Conservation (phyloP, 2,888 invertebrate genomes). For the Lasioglossum villosulum region DNA sequence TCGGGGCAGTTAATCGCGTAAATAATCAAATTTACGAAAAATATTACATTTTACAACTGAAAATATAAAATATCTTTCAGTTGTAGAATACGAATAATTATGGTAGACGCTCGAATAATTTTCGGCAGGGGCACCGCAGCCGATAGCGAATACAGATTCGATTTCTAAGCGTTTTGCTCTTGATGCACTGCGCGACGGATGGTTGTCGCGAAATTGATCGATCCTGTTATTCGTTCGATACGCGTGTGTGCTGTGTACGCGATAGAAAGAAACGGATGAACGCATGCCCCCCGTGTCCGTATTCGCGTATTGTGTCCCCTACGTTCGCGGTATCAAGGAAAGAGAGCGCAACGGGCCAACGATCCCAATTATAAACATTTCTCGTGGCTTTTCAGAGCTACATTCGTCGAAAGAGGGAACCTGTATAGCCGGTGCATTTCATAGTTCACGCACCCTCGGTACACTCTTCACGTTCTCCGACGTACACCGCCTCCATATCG, state of each 20-base stretch:
- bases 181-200: neutral
- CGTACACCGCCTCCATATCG: constrained; percentile 62
- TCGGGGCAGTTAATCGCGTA: too few relatives aligned
- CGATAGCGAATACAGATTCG: neutral
- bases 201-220: neutral
- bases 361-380: constrained; percentile 84
- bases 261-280: constrained; percentile 9
- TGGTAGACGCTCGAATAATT: neutral
- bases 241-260: neutral
- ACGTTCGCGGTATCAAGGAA: constrained; percentile 29
- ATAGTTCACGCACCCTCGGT: constrained; percentile 70
- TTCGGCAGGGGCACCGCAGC: neutral
- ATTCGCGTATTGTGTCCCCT: neutral
- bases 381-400: constrained; percentile 80
- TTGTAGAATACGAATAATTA: neutral
- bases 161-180: neutral
- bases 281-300: neutral
- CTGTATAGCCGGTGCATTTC: constrained; percentile 78
- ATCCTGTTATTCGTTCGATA: neutral
- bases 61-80: neutral
- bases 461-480: constrained; percentile 63
- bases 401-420: constrained; percentile 73
- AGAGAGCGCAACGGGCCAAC: constrained; percentile 71
- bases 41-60: neutral
- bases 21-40: neutral